Evolutionary conservation across 2,888 invertebrate species (phyloP), one percentile per base, ranked within the genome.

Genomic region (Kuschelorhynchus macadamiae): DNA sequence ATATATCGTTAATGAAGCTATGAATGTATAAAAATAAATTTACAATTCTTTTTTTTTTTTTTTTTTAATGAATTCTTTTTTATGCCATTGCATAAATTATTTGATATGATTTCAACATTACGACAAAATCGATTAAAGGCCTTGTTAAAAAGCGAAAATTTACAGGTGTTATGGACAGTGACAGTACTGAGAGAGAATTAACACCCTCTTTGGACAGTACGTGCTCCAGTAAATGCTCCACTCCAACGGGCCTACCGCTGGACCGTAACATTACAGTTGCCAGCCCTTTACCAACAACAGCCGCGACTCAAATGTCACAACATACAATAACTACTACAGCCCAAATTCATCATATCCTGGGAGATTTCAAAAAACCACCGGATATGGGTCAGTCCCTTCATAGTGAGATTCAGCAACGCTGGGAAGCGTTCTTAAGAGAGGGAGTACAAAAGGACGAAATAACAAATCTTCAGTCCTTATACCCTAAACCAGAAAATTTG

Each of bases 401-500:
- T 46, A 46, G 46, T 46, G 21, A 18, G 18, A 46, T 46, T 11
- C 46, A 46, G 12, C 17, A 46, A 3, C 17, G 46, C 12, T 20
- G 46, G 46, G 46, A 46, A 18, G 12, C 46, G 3, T 46, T 46
- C 18, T 12, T 46, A 18, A 20, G 11, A 11, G 39, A 39, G 4
- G 39, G n/a, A 9, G 39, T 39, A 46, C 4, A 46, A 4, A 46
- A 46, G 18, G 46, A 46, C 4, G 46, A 46, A 46, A 46, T 46
- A 46, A 46, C 46, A 46, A 46, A 7, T 46, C 12, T 46, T 18
- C 46, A 18, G 11, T 17, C 46, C 5, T 46, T 18, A 14, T 46
- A 46, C 46, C 14, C 46, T 7, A 4, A 46, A 46, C 46, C 46
- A 46, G 21, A 7, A 4, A 46, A 46, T 18, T 46, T 46, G 11